phyloP scores from a whole-genome alignment of 2,113 vertebrate genomes.

The Boulengeromyrus knoepffleri region DNA sequence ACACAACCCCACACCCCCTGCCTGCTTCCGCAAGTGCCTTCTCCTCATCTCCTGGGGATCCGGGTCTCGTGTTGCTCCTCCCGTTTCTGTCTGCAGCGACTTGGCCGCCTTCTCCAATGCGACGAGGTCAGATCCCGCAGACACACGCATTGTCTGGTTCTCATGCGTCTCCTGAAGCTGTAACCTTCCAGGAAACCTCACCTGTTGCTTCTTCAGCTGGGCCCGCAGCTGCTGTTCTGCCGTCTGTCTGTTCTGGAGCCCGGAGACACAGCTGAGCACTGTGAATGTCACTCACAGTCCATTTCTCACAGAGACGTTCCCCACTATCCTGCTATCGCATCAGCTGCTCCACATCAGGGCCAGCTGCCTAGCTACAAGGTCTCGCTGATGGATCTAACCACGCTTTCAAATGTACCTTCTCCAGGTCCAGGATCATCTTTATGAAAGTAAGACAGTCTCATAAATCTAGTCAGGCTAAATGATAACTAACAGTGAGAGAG shows the following conservation, averaged over 20 bases:
- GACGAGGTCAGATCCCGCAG: neutral
- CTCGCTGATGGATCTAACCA: neutral
- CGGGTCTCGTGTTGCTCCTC: neutral
- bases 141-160: neutral
- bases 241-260: neutral
- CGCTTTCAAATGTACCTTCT: neutral
- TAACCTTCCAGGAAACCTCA: neutral
- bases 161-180: neutral
- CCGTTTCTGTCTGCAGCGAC: neutral
- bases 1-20: neutral
- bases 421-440: neutral
- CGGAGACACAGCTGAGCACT: neutral
- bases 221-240: neutral
- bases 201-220: neutral
- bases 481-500: neutral
- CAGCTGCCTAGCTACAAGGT: neutral
- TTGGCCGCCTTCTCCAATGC: neutral
- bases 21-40: neutral
- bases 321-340: neutral
- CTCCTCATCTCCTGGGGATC: neutral
- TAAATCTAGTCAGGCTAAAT: neutral
- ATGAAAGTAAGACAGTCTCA: neutral
- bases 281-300: neutral
- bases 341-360: neutral
- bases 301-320: neutral